Evolutionary conservation across 2,113 vertebrate genomes (phyloP), one percentile per base, ranked within the genome.

Genomic region (Galbula dea): DNA sequence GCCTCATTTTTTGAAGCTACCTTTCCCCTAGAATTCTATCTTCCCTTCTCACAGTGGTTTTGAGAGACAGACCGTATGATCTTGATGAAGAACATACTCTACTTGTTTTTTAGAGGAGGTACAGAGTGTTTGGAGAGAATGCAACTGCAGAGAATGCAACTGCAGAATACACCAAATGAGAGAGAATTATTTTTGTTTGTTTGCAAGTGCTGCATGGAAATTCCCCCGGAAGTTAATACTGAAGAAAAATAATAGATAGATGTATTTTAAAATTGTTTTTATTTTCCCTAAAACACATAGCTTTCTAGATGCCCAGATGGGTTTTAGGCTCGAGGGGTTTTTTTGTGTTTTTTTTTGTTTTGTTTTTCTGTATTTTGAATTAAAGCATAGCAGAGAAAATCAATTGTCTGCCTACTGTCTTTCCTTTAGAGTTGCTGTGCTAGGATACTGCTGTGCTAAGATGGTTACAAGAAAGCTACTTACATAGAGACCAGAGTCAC

Each of bases 11-110:
- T 22, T 6, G 2, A 65, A 71, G 12, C 30, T 72, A n/a, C 21
- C 0, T 0, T 11, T 76, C 72, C 72, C 29, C 52, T 36, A 57
- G 15, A 73, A 23, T 68, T 76, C 7, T 51, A 1, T 43, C 34
- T 65, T 62, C 16, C 48, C 11, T 52, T 85, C 19, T 68, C 3
- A 52, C 11, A 43, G 18, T 52, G 18, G 7, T 72, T 82, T 73
- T 59, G 36, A 62, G 36, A 48, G 16, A 57, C 8, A 75, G 10
- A 24, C 12, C 23, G 36, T 18, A 61, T 10, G 9, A 11, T 43
- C 27, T 58, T 26, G 24, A n/a, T 76, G 17, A 24, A 24, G 10
- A 89, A 73, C 12, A 10, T 76, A 11, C 21, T 55, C 13, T 32
- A 12, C 17, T 68, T 52, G 11, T 13, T 26, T 72, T 84, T 68